Evolutionary conservation across 2,797 vertebrate genomes (phyloP).

Genomic region (Eulemur mongoz): DNA sequence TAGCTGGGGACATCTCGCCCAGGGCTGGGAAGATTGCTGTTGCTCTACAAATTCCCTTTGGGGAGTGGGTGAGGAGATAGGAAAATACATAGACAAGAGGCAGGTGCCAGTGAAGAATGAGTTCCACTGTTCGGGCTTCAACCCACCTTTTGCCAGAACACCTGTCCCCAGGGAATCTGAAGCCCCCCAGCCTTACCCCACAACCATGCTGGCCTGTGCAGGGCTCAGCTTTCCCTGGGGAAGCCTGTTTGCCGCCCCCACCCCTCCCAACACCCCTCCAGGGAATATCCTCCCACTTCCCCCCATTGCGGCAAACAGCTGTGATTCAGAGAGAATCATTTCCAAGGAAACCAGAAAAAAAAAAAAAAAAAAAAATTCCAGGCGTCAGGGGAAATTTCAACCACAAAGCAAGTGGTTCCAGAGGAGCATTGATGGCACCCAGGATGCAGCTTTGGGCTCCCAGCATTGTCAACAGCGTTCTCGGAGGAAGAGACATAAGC

Average conservation of each 20-base stretch:
- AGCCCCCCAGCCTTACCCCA: not conserved
- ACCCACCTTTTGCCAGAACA: not conserved
- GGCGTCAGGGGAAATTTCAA: conserved; percentile 78
- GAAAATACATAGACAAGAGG: not conserved
- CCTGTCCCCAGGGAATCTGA: not conserved
- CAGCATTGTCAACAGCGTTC: not conserved
- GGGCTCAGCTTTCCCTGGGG: not conserved
- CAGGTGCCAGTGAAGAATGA: not conserved
- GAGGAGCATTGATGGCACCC: conserved; percentile 41
- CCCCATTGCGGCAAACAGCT: conserved; percentile 70
- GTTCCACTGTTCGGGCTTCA: not conserved
- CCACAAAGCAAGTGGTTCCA: conserved; percentile 68
- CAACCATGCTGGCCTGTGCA: not conserved
- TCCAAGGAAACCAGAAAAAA: conserved; percentile 78
- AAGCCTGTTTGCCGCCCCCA: conserved; percentile 23
- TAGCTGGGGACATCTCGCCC: not conserved
- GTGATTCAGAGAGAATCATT: conserved; percentile 77
- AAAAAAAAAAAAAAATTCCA: conserved; percentile 9
- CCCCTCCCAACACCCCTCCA: not conserved
- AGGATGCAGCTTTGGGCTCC: conserved; percentile 51
- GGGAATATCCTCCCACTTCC: conserved; percentile 67
- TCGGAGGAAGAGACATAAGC: conserved; percentile 33
- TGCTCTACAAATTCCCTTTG: not conserved
- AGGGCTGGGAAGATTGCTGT: not conserved
- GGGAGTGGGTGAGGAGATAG: not conserved